Evolutionary conservation across 2,797 vertebrate genomes (phyloP).

Genomic region (Periparus ater): DNA sequence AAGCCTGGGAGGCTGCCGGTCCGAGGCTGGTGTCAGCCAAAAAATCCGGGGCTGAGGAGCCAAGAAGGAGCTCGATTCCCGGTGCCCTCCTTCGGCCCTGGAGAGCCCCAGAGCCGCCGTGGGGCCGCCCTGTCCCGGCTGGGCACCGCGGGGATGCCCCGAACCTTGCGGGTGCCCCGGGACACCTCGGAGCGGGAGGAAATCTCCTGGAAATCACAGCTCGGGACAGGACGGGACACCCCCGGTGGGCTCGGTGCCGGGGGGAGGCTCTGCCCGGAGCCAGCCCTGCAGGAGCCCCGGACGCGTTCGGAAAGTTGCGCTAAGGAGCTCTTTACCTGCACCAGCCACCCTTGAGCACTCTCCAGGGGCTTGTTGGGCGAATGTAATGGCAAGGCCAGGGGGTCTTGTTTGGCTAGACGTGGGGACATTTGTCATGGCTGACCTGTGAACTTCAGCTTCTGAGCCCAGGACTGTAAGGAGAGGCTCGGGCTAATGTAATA

Average conservation of each 20-base stretch:
- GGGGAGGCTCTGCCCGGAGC: fast-evolving
- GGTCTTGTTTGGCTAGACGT: conserved; percentile 77
- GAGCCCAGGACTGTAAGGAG: conserved; percentile 72
- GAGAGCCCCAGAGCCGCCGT: neutral
- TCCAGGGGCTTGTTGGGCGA: conserved; percentile 77
- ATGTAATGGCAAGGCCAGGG: conserved; percentile 74
- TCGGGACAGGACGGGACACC: fast-evolving
- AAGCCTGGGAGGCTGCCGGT: neutral
- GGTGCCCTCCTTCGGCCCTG: neutral
- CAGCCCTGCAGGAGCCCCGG: neutral
- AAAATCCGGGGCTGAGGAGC: neutral
- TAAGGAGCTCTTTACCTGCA: conserved; percentile 72
- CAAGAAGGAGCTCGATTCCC: neutral
- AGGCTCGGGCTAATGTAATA: conserved; percentile 78
- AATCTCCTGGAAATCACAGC: neutral
- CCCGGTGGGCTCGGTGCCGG: neutral
- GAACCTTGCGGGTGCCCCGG: too few species aligned
- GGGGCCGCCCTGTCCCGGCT: neutral
- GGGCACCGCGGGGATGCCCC: neutral
- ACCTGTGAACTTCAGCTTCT: conserved; percentile 78
- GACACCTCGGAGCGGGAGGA: neutral
- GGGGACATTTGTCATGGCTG: conserved; percentile 82
- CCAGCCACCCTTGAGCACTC: conserved; percentile 73
- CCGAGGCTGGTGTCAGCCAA: neutral
- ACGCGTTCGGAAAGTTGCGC: conserved; percentile 29